Conservation (phyloP, 1,140 invertebrate genomes). For the Lepidostoma basale region DNA sequence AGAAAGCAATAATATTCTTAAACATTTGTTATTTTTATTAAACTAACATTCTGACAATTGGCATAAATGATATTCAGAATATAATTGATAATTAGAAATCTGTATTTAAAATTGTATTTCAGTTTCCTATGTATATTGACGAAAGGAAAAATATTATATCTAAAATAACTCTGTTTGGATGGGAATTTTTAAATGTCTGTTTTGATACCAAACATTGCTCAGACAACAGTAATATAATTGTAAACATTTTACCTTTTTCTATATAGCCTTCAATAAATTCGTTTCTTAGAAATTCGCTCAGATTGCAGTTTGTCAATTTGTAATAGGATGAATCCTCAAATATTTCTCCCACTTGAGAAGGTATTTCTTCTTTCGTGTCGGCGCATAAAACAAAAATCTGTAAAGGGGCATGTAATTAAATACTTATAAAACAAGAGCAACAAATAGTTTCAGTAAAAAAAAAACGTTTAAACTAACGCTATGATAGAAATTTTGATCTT, state of each 20-base stretch:
- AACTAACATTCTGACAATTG: no score
- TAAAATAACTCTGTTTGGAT: no score
- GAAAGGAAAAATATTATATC: no score
- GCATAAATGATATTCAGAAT: no score
- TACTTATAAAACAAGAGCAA: neutral
- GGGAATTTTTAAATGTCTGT: no score
- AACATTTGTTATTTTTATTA: no score
- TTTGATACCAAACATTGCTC: no score
- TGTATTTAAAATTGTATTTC: no score
- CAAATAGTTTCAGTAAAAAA: constrained; percentile 9
- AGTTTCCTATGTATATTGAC: no score
- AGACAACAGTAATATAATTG: no score
- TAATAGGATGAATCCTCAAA: constrained; percentile 64
- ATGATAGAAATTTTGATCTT: constrained; percentile 19
- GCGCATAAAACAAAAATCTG: constrained; percentile 64
- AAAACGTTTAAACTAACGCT: constrained; percentile 19
- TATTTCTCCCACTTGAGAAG: constrained; percentile 49
- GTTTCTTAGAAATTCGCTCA: constrained; percentile 57
- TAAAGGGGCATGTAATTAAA: constrained; percentile 34
- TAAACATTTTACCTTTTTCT: constrained; percentile 46
- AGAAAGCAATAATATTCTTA: no score
- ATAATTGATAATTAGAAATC: no score
- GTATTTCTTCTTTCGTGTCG: constrained; percentile 54
- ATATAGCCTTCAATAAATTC: constrained; percentile 63
- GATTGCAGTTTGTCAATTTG: constrained; percentile 54